Base-by-base conservation (phyloP, 2,113 vertebrate species). In the Limnothrissa miodon region DNA sequence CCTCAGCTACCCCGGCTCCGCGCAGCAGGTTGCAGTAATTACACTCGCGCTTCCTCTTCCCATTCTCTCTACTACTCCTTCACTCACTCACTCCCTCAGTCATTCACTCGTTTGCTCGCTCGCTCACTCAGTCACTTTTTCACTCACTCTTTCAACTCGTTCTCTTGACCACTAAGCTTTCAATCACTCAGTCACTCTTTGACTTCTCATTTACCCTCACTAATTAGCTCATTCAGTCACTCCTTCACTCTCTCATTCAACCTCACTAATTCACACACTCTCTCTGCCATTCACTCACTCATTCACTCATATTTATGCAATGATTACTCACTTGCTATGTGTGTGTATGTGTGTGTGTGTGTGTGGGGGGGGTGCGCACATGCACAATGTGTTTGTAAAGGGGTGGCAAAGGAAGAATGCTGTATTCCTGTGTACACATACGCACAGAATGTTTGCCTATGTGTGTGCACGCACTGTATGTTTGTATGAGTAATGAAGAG, bases 11-110 rank as follows among this genome's bases (percentile, higher is more conserved):
- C 89, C 87, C 87, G 90, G 91, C 88, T 90, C 85, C 89, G 89
- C 92, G 87, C 92, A 92, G 93, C 90, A 91, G 93, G 91, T 93
- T 87, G 91, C 86, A 80, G 91, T 91, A 91, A 93, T 92, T 91
- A 93, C 80, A 89, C 86, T 88, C 85, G 81, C 21, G 51, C 21
- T 56, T 56, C 51, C 59, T 9, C 59, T 66, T 66, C 59, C 13
- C 59, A 23, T 23, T 53, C 51, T 23, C 51, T 56, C 51, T 21
- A 56, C 46, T 10, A 21, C 80, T 53, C 74, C 79, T 70, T 80
- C 33, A 56, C 62, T 7, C 51, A n/a, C 70, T 80, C 83, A 33
- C 80, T 83, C 79, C 66, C 82, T 29, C 45, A 66, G 48, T 82
- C 66, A 78, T 45, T 83, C 53, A n/a, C 23, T 59, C 53, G 23